Percentiles rank a stretch among this genome's conserved stretches.
Conservation (phyloP, 2,113 vertebrate species). For the Telmatochromis sp. region DNA sequence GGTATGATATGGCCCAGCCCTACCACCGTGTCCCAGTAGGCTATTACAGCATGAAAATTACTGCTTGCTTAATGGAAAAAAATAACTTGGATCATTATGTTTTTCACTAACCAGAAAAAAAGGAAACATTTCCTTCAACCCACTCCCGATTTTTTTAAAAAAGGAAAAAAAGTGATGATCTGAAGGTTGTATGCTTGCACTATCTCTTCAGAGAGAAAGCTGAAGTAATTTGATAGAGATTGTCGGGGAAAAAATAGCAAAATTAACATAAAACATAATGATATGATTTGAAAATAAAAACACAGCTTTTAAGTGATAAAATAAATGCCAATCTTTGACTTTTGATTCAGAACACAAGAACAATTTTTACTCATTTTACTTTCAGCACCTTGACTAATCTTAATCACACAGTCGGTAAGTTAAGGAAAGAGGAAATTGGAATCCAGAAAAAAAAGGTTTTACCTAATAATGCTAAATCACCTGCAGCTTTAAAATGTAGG, state of each 20-base stretch:
- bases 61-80: neutral
- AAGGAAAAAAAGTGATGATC: neutral
- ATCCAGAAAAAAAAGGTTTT: neutral
- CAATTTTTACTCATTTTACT: neutral
- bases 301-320: neutral
- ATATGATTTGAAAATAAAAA: neutral
- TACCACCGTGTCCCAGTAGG: neutral
- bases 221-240: neutral
- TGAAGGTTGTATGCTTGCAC: neutral
- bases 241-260: fast-evolving
- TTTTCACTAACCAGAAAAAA: neutral
- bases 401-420: neutral
- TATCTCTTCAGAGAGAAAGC: neutral
- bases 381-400: neutral
- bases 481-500: neutral
- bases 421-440: neutral
- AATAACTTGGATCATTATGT: neutral
- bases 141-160: fast-evolving
- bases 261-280: neutral
- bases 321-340: neutral
- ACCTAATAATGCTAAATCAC: neutral
- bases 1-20: neutral
- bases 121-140: neutral
- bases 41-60: neutral
- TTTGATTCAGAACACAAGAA: neutral